phyloP scores from a whole-genome alignment of 2,113 vertebrate species.

The Opisthocomus hoazin region DNA sequence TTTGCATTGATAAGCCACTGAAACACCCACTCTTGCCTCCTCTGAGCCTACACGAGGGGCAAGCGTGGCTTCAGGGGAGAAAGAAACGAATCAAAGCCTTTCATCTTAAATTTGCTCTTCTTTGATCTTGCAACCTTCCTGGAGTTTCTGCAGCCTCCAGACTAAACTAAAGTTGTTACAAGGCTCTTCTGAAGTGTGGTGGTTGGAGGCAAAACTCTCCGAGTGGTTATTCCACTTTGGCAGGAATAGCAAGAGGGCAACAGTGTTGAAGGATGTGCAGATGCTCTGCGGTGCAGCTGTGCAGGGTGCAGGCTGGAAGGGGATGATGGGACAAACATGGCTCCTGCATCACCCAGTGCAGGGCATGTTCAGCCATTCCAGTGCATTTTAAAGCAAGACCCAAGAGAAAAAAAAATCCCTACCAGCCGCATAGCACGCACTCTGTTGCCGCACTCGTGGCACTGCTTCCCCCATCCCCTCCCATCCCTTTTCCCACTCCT shows the following conservation, averaged over 20 bases:
- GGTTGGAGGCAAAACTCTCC: background rate
- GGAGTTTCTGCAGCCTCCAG: background rate
- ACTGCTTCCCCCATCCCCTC: background rate
- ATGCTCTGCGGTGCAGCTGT: background rate
- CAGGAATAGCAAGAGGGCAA: background rate
- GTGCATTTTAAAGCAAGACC: background rate
- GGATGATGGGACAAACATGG: fast-evolving
- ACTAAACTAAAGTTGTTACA: fast-evolving
- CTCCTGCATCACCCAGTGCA: fast-evolving
- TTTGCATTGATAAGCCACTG: too few species aligned
- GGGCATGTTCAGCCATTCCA: background rate
- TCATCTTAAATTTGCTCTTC: background rate
- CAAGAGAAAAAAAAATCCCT: background rate
- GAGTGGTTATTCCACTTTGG: background rate
- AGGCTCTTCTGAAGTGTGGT: fast-evolving
- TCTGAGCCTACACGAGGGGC: background rate
- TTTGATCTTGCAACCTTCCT: background rate
- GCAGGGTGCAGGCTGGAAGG: background rate
- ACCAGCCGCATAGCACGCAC: fast-evolving
- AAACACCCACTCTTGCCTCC: background rate
- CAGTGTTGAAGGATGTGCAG: fast-evolving
- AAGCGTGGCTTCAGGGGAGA: background rate
- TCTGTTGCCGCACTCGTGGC: fast-evolving
- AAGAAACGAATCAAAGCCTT: background rate
- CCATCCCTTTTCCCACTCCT: background rate